Base-by-base conservation (phyloP, 2,888 invertebrate genomes). In the Megastigmus dorsalis region DNA sequence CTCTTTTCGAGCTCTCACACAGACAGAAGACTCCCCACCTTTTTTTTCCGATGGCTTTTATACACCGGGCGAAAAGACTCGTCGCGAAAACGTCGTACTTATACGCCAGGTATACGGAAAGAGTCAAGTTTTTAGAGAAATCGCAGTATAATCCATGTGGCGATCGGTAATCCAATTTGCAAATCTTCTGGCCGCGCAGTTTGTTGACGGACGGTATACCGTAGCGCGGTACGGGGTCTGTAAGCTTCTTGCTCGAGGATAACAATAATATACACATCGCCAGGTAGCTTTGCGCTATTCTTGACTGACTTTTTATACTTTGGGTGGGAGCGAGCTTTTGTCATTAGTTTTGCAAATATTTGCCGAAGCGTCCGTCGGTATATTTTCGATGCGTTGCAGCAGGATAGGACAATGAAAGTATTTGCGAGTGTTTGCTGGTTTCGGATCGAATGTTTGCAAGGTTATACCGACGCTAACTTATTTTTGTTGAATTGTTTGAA, bases 81-180 rank as follows among this genome's bases (percentile, higher is more conserved):
- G n/a, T n/a, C n/a, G n/a, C n/a, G n/a, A n/a, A n/a, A n/a, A n/a
- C n/a, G n/a, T n/a, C n/a, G n/a, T n/a, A n/a, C n/a, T n/a, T n/a
- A n/a, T n/a, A n/a, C n/a, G n/a, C n/a, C n/a, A 38, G 38, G 38
- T 57, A 38, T 2, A 13, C 5, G 5, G 15, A 20, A n/a, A 7
- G 33, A 70, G 70, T 62, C 54, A 62, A 62, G 43, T 43, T 30
- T 60, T 54, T 52, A n/a, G 3, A n/a, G n/a, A n/a, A n/a, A n/a
- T n/a, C n/a, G n/a, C n/a, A 60, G 33, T 15, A 23, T 60, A 69
- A 67, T 69, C 73, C 70, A 52, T 41, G 55, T 45, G 55, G 45
- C 10, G 33, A 65, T 41, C 62, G 66, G 71, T 79, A 85, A 85
- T 85, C 84, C 85, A 85, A 85, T 85, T 85, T 84, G 81, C 81